Evolutionary conservation across 2,797 vertebrate species (phyloP).

Genomic region (Thaleichthys pacificus): DNA sequence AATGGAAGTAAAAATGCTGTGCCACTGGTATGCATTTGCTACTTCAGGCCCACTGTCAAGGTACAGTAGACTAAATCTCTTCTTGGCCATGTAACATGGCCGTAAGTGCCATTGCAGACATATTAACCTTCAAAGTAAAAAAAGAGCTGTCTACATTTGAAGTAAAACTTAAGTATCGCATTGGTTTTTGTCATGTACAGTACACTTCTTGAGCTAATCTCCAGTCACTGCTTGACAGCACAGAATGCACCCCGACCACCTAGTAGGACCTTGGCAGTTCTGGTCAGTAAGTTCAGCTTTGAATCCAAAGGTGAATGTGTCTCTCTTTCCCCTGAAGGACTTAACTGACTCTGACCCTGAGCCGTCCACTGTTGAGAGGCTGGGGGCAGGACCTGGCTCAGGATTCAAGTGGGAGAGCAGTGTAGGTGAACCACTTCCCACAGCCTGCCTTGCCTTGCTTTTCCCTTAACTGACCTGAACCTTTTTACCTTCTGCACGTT

Average conservation of each 20-base stretch:
- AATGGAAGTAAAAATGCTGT: too few species aligned
- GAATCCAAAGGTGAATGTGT: conserved; percentile 66
- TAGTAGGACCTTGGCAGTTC: background rate
- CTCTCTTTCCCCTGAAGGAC: conserved; percentile 81
- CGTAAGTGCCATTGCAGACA: too few species aligned
- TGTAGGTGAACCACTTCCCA: conserved; percentile 72
- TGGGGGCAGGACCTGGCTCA: conserved; percentile 88
- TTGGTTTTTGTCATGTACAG: background rate
- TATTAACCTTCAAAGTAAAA: too few species aligned
- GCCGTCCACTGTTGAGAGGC: conserved; percentile 91
- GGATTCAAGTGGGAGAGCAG: conserved; percentile 96
- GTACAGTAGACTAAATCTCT: background rate
- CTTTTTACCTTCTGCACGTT: conserved; percentile 51
- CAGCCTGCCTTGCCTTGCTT: conserved; percentile 56
- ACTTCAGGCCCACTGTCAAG: background rate
- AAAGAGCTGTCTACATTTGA: too few species aligned
- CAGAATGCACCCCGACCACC: background rate
- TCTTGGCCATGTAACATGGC: background rate
- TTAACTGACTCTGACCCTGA: conserved; percentile 95
- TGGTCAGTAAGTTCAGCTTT: conserved; percentile 27
- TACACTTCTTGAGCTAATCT: background rate
- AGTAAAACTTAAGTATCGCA: background rate
- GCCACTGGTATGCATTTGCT: too few species aligned
- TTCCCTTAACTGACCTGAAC: conserved; percentile 37
- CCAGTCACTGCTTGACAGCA: background rate